Evolutionary conservation across 1,140 invertebrate species (phyloP), one percentile per base, ranked within the genome.

Genomic region (Ladona fulva): DNA sequence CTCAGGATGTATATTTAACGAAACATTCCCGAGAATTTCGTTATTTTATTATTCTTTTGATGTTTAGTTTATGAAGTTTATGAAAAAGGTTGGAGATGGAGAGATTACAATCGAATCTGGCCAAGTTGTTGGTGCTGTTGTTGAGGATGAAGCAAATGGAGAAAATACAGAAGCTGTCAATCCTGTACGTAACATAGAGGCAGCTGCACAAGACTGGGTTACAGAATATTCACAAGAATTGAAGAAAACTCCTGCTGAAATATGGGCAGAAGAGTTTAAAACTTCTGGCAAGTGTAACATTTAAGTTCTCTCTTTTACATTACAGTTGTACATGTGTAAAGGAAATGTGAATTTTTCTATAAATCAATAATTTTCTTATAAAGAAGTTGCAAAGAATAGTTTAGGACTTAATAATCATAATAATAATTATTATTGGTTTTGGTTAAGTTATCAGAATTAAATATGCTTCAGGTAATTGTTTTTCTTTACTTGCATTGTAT

Each of bases 41-140:
- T 52, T 25, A 29, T 76, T 78, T 37, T 76, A 74, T 78, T 29
- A 22, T 74, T 79, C 74, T 78, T 37, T 37, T 37, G 29, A 37
- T 78, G 83, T 84, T 75, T 88, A 94, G 87, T 95, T 95, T 83
- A 93, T 95, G 90, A 92, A 91, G 84, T 95, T 95, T 85, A 94
- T 95, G 89, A 90, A 91, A 81, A 90, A 91, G 85, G 90, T 94
- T 79, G 90, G 90, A 82, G 90, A 92, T 80, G 90, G 88, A 22
- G 87, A 90, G 82, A 83, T 86, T 76, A 86, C 81, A 78, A 85
- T 88, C 79, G 88, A 86, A 80, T 82, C 85, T 75, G 82, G 83
- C 44, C 84, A 85, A 79, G 78, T 78, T 73, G 52, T 25, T n/a
- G 78, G 78, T 25, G 19, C 29, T 74, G 52, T 77, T 75, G 76